Evolutionary conservation across 2,797 vertebrate genomes (phyloP), one percentile per base, ranked within the genome.

Genomic region (Cirrhinus molitorella): DNA sequence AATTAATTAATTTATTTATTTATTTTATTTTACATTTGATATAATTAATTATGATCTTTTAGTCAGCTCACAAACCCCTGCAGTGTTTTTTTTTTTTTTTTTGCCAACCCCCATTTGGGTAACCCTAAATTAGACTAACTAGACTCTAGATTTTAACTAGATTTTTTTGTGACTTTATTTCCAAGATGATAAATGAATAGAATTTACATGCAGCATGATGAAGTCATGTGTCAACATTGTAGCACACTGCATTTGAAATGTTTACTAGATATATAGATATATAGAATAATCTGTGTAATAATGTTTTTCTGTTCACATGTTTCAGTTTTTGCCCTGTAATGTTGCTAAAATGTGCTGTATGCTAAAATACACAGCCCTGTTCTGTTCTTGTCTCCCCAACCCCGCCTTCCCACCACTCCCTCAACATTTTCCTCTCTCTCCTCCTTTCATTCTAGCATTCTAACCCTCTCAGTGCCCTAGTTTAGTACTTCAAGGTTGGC

Each of bases 401-500:
- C 80, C 10, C 66, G 49, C 81, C 65, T 77, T 77, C 79, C 83
- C 80, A 84, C 76, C 84, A 21, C 23, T 73, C 87, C 53, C 82
- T 83, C 88, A 83, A 84, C 86, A 79, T 88, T 81, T 89, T 65
- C 40, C 59, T 53, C 80, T 82, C 40, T 83, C 59, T 80, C 88
- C 79, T 85, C 87, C 81, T 87, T 75, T 90, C 90, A 92, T 92
- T 89, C 92, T 90, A 89, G 90, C 93, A 89, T 92, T 83, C 70
- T 77, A 91, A 93, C 92, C 92, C 93, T 92, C 93, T 94, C 93
- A 92, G 94, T 92, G 93, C 93, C 94, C 94, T 93, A 94, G 93
- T 95, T 96, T 94, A 94, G 92, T 93, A 93, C 90, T 92, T 95
- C 93, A 95, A 95, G 95, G 94, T 94, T 95, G 94, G 93, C 94